Evolutionary conservation across 2,888 invertebrate genomes (phyloP), one percentile per base, ranked within the genome.

Genomic region (Trachelus troglodyta): DNA sequence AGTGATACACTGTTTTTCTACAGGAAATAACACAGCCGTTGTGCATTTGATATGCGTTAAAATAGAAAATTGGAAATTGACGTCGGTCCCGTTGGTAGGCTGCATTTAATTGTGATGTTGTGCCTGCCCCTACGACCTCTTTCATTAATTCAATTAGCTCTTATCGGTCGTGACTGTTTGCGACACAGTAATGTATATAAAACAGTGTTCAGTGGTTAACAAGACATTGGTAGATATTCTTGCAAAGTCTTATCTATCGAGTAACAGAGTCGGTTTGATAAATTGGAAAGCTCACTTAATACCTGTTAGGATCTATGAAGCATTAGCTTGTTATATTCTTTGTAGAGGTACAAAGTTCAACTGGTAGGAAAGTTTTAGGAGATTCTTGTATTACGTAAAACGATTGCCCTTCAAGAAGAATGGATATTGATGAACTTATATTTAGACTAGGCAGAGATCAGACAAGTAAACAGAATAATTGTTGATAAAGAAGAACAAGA

Each of bases 61-160:
- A 56, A 56, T 56, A 56, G 9, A 23, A 56, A 56, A 56, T 23
- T 23, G 2, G 4, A 23, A 56, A 56, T 56, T 56, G 23, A 56
- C 56, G 56, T 56, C 23, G 56, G 56, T 56, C 56, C 23, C 56
- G 56, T 56, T 23, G 31, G 71, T n/a, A 75, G 68, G 37, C 34
- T 71, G 23, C 30, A 56, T 74, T 77, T 69, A 82, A 79, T 80
- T 81, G 75, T 79, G 79, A 75, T 78, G 79, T 56, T 75, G 69
- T 30, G 12, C 76, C 81, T 82, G 82, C 83, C 86, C 84, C 85
- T 86, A 88, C 81, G 86, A 87, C 83, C 88, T 87, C 87, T 84
- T 86, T 86, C 84, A 86, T 87, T 88, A 87, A 87, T 86, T 86
- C 81, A 85, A 85, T 86, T 86, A 86, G 81, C 81, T 80, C 79